Conservation (phyloP, 2,888 invertebrate species). For the Mesorhabditis sp. region DNA sequence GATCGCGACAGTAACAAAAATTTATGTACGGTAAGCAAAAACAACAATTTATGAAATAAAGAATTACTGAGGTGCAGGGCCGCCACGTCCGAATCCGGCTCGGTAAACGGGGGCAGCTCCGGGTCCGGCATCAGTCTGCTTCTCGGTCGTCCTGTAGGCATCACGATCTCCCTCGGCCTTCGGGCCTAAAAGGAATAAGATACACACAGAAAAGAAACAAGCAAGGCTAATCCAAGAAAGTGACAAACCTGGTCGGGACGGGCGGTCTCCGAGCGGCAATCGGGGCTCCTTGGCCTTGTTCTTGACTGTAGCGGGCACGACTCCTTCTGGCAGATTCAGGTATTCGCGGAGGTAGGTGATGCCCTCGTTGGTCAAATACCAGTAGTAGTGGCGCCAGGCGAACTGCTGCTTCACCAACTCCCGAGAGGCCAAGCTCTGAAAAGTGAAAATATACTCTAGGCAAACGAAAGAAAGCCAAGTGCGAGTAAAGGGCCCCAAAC, state of each 20-base stretch:
- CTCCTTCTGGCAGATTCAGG: slow-evolving; percentile 94
- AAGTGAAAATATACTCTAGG: slow-evolving; percentile 3
- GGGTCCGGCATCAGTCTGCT: slow-evolving; percentile 93
- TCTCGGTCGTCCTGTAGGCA: slow-evolving; percentile 66
- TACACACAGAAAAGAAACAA: not conserved
- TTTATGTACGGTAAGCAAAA: not conserved
- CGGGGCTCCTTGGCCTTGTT: slow-evolving; percentile 68
- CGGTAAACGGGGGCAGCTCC: slow-evolving; percentile 78
- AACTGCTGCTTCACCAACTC: slow-evolving; percentile 99
- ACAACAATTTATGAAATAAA: not conserved
- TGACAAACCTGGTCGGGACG: slow-evolving; percentile 27
- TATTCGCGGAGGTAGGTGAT: slow-evolving; percentile 91
- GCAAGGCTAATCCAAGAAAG: not conserved
- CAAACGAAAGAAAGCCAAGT: too few relatives aligned
- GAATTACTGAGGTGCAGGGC: slow-evolving; percentile 33
- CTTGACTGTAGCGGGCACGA: slow-evolving; percentile 94
- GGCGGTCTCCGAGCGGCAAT: slow-evolving; percentile 49
- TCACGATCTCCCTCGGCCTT: slow-evolving; percentile 49
- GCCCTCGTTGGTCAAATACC: slow-evolving; percentile 97
- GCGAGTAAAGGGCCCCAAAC: too few relatives aligned
- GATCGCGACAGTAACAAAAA: too few relatives aligned
- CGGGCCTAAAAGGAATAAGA: slow-evolving; percentile 22
- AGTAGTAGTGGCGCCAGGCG: slow-evolving; percentile 99
- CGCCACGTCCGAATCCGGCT: slow-evolving; percentile 57
- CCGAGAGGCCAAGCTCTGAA: slow-evolving; percentile 75